Conservation (phyloP, 2,888 invertebrate species). For the Drosophila pseudotalamancana region DNA sequence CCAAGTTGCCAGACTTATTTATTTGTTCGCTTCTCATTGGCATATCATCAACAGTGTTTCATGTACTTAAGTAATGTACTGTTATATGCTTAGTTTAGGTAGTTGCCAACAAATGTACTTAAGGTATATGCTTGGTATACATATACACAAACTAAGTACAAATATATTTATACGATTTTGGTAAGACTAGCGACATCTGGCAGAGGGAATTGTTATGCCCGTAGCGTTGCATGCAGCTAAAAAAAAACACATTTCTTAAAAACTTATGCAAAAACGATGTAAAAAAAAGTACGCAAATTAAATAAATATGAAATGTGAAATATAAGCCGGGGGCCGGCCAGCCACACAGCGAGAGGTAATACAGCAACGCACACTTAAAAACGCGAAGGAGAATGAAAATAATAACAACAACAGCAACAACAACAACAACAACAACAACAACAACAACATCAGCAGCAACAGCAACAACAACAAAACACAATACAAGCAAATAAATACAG, state of each 20-base stretch:
- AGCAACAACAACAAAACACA: conserved; percentile 21
- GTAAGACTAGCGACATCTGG: conserved; percentile 43
- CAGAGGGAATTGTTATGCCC: conserved; percentile 3
- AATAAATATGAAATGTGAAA: conserved; percentile 73
- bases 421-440: conserved; percentile 2
- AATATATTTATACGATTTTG: neutral
- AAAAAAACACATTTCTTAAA: conserved; percentile 39
- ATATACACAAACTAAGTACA: too few species aligned
- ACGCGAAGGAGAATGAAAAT: conserved; percentile 37
- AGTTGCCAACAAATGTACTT: too few species aligned
- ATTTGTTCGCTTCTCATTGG: conserved; percentile 13
- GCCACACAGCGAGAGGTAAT: conserved; percentile 41
- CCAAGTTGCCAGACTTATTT: conserved; percentile 16
- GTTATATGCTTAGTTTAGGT: conserved; percentile 14
- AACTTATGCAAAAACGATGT: conserved; percentile 60
- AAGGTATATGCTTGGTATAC: too few species aligned
- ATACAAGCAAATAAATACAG: conserved; percentile 65
- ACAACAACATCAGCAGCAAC: conserved; percentile 11
- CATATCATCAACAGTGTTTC: conserved; percentile 18
- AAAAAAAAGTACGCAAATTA: conserved; percentile 69
- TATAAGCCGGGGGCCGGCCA: conserved; percentile 28
- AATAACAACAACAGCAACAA: conserved; percentile 18
- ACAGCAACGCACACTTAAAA: conserved; percentile 48
- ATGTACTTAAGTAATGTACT: neutral
- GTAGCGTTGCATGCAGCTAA: conserved; percentile 19